Conservation (phyloP, 2,888 invertebrate genomes). For the Drosophila maculinotata region DNA sequence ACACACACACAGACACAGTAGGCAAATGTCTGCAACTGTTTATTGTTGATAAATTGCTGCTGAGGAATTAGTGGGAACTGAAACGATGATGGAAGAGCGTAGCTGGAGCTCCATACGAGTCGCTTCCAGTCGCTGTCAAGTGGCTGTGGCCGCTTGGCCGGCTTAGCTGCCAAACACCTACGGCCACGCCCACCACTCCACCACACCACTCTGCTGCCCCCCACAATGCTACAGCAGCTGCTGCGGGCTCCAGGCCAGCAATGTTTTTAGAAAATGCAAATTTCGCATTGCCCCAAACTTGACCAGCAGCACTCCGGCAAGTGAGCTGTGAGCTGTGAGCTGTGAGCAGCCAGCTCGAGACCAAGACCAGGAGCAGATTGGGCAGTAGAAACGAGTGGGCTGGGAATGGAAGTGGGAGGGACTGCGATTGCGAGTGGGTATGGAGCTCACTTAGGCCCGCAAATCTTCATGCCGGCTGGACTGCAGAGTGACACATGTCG, state of each 20-base stretch:
- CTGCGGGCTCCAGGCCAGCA: slow-evolving; percentile 52
- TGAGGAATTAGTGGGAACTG: slow-evolving; percentile 79
- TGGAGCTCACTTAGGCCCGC: slow-evolving; percentile 61
- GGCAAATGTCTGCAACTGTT: slow-evolving; percentile 82
- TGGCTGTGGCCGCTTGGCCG: slow-evolving; percentile 49
- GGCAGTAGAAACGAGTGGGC: slow-evolving; percentile 3
- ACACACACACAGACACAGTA: slow-evolving; percentile 21
- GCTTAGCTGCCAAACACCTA: slow-evolving; percentile 66
- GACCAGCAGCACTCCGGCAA: slow-evolving; percentile 32
- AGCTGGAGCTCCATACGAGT: too few relatives aligned
- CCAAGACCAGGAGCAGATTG: slow-evolving; percentile 7
- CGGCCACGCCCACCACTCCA: slow-evolving; percentile 50
- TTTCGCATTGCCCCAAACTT: slow-evolving; percentile 57
- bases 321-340: too few relatives aligned
- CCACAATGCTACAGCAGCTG: slow-evolving; percentile 32
- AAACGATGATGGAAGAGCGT: slow-evolving; percentile 73
- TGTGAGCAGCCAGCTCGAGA: slow-evolving; percentile 17
- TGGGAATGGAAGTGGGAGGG: neutral
- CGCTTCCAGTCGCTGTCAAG: slow-evolving; percentile 57
- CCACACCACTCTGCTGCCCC: neutral
- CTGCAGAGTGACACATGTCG: slow-evolving; percentile 84
- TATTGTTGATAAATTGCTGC: slow-evolving; percentile 83
- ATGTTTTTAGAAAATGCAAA: slow-evolving; percentile 83
- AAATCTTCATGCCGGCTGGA: slow-evolving; percentile 81
- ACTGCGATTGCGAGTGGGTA: neutral